Evolutionary conservation across 2,113 vertebrate species (phyloP), one percentile per base, ranked within the genome.

Genomic region (Tenebrosternarchus preto): DNA sequence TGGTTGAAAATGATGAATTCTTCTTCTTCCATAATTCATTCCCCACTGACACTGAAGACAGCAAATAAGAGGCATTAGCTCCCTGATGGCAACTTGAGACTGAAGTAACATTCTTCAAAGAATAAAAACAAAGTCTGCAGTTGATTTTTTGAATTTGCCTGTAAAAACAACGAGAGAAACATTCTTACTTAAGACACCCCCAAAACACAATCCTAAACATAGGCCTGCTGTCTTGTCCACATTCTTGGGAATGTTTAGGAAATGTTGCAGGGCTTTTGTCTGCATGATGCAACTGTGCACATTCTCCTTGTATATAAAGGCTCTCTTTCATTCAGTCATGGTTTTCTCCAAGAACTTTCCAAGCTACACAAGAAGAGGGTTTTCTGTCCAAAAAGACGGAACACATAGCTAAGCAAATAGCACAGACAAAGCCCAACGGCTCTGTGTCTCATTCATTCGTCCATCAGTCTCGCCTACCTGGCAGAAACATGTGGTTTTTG

Each of bases 301-400:
- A 68, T 75, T 76, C 36, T 60, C 19, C 36, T 36, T 43, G 72
- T 72, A 75, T 33, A 86, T 77, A 76, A 86, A 76, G 82, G 17
- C 43, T 31, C 73, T 80, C 59, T 60, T 64, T 84, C 73, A 82
- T 84, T 64, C 56, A 80, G 25, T 70, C 77, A 33, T 6, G 5
- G 3, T 46, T 4, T 22, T 39, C 43, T 74, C 36, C 57, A 22
- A 46, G 16, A 31, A 36, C 29, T 76, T 83, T 64, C 67, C 29
- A 53, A 33, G 24, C 61, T 61, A 17, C 27, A 73, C 24, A 24
- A 1, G 27, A 16, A 50, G 53, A 60, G 72, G 29, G 24, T 7
- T 20, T 46, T 57, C 25, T 33, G 53, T 33, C 31, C 0, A 19
- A 61, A 69, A 72, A 29, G 50, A 46, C 9, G 31, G 43, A 83